Evolutionary conservation across 2,113 vertebrate species (phyloP), one percentile per base, ranked within the genome.

Genomic region (Mustela nigripes): DNA sequence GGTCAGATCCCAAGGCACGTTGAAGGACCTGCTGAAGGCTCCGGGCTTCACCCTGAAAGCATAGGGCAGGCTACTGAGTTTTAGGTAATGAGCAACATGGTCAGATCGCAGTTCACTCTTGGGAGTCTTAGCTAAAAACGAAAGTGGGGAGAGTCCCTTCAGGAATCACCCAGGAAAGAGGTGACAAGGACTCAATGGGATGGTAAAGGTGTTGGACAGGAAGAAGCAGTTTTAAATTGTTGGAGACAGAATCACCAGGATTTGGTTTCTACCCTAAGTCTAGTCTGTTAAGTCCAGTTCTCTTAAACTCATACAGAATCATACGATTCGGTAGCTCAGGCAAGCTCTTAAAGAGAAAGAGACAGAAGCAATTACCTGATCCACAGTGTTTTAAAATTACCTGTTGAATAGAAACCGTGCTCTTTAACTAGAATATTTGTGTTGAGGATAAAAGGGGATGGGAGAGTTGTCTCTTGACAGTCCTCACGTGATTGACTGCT

Each of bases 371-470:
- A 53, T 63, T 60, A n/a, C 36, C 63, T 60, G 60, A 69, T 15
- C 22, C 84, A n/a, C 24, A 45, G 39, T 71, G 3, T 91, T 97
- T 82, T 73, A 14, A 86, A 96, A 83, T 85, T 94, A 31, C 60
- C 45, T 0, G 9, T 73, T 24, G 56, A 74, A 76, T 58, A 74
- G 73, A 82, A 95, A 56, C 67, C 78, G 22, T 80, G 19, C 24
- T 96, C 53, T 87, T 76, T 58, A 73, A 79, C n/a, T 63, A 86
- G 60, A 45, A 22, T 87, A 85, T 76, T 96, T 89, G 18, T 33
- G 19, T 92, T 85, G 85, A 76, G 36, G 78, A 39, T 58, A 12
- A 67, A 93, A 74, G 31, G 42, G 56, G 73, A 50, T 67, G 39
- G 9, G 26, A 9, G 80, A 24, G 31, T 89, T 39, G 16, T 42